These are phyloP conservation scores for Leptopilina clavipes DNA, from an alignment of 1,140 invertebrate species.

Conservation along the genomic window DNA sequence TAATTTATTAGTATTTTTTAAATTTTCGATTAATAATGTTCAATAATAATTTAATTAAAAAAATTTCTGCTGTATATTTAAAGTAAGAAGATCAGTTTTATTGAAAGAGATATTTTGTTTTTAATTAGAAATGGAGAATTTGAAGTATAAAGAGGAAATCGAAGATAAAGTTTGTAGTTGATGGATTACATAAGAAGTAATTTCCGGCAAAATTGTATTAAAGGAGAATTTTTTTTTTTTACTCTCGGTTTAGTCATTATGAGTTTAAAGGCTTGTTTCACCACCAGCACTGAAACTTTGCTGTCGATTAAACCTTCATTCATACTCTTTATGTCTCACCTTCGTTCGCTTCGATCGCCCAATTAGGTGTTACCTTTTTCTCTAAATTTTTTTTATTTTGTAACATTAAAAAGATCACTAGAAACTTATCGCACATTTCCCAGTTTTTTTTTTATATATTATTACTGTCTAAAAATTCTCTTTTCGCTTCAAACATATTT, in stretches of 20 bases:
- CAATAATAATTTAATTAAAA: no score
- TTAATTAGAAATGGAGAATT: not conserved
- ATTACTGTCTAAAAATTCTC: not conserved
- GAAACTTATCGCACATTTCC: not conserved
- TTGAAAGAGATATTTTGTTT: not conserved
- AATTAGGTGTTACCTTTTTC: not conserved
- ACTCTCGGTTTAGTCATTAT: not conserved
- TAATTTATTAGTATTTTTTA: no score
- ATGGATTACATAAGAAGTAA: slow-evolving; percentile 11
- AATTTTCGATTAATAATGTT: no score
- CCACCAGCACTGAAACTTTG: not conserved
- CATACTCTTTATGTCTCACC: slow-evolving; percentile 12
- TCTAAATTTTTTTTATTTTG: not conserved
- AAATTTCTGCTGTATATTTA: not conserved
- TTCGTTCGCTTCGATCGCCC: not conserved
- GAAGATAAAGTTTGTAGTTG: not conserved
- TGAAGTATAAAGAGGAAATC: not conserved
- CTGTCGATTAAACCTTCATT: slow-evolving; percentile 10
- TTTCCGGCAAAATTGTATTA: not conserved
- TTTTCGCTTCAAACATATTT: not conserved
- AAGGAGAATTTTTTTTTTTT: not conserved
- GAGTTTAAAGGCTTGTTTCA: slow-evolving; percentile 20
- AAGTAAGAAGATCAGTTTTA: not conserved
- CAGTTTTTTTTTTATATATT: not conserved
- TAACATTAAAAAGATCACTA: not conserved